Conservation (phyloP, 2,888 invertebrate species). For the Netelia virgata region DNA sequence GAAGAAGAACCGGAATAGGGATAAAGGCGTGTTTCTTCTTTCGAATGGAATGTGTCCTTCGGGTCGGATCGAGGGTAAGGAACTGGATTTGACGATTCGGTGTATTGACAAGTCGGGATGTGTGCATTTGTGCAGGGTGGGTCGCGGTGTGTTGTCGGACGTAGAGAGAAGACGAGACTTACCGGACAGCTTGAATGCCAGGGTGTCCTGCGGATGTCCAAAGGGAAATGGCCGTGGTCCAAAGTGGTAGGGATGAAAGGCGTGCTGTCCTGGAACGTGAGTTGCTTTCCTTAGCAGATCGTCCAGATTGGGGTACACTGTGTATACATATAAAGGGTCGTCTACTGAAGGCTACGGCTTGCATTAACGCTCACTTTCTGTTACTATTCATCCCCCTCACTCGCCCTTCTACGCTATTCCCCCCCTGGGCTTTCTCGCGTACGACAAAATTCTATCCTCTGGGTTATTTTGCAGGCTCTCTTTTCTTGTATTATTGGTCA, state of each 20-base stretch:
- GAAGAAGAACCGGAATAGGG: not conserved
- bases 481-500: not conserved
- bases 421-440: conserved; percentile 31
- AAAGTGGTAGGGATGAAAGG: conserved; percentile 95
- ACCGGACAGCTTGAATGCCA: conserved; percentile 96
- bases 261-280: conserved; percentile 89
- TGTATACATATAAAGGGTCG: conserved; percentile 69
- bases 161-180: conserved; percentile 81
- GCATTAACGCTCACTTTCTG: conserved; percentile 59
- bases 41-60: conserved; percentile 9
- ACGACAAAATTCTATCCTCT: conserved; percentile 43
- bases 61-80: conserved; percentile 20
- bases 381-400: conserved; percentile 50
- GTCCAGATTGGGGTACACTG: conserved; percentile 70
- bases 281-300: conserved; percentile 71
- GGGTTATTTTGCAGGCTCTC: conserved; percentile 23
- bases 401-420: conserved; percentile 40
- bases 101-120: conserved; percentile 45
- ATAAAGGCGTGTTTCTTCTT: conserved; percentile 5
- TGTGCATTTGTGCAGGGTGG: not conserved
- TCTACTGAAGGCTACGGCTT: conserved; percentile 63
- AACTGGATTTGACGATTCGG: conserved; percentile 26
- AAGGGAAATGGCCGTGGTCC: conserved; percentile 91
- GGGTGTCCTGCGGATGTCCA: conserved; percentile 90
- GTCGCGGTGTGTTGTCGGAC: conserved; percentile 34